A percentile compares a stretch with the other conserved stretches of the same genome.
Conservation (phyloP, 2,888 invertebrate genomes). For the Nasonia oneida region DNA sequence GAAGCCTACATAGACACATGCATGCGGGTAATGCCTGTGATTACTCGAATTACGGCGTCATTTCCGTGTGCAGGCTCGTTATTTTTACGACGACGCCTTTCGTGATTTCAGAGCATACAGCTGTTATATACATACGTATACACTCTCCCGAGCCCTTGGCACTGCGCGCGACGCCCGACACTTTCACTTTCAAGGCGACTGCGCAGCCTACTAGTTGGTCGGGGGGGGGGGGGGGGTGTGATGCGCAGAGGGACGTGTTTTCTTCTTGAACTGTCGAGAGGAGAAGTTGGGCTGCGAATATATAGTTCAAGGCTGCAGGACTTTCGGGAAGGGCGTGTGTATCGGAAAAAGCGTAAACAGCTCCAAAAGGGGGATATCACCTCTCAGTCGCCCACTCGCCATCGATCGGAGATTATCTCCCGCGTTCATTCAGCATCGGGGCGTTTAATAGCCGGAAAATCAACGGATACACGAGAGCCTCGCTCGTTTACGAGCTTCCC, state of each 20-base stretch:
- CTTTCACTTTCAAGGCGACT: constrained; percentile 53
- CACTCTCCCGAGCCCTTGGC: constrained; percentile 16
- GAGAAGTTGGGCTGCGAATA: background rate
- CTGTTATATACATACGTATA: background rate
- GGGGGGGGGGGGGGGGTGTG: background rate
- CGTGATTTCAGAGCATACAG: background rate
- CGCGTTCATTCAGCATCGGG: too few relatives aligned
- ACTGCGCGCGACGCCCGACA: background rate
- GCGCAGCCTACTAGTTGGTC: background rate
- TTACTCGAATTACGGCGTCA: background rate
- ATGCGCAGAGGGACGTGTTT: background rate
- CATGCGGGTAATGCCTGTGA: background rate
- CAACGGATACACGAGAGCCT: background rate
- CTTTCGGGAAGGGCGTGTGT: background rate
- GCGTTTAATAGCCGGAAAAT: background rate
- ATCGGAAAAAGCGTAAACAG: background rate
- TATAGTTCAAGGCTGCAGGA: background rate
- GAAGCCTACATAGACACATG: background rate
- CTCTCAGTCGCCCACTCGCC: background rate
- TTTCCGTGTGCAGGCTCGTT: background rate
- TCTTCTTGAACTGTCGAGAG: background rate
- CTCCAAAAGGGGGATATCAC: background rate
- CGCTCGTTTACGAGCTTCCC: background rate
- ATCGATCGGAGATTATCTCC: constrained; percentile 10
- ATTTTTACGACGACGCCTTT: constrained; percentile 8